Percentiles rank a stretch among this genome's conserved stretches.
Evolutionary conservation across 1,140 invertebrate species (phyloP).

Genomic region (Drosophila sucinea): DNA sequence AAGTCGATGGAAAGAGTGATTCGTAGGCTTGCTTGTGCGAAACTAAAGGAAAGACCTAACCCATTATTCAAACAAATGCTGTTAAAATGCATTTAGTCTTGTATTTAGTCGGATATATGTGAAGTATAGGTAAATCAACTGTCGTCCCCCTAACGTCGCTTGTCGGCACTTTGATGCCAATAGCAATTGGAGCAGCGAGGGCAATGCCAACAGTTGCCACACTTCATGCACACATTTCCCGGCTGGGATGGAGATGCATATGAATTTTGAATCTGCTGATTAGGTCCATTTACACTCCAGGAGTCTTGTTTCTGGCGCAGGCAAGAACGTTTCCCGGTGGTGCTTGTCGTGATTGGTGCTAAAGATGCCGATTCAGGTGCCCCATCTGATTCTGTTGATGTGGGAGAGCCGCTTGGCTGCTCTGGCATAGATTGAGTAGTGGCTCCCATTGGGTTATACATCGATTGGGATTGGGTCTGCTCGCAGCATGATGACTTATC

Average conservation of each 20-base stretch:
- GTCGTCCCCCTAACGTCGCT: constrained; percentile 9
- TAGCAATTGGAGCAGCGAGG: constrained; percentile 54
- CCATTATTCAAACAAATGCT: neutral
- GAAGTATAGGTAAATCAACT: neutral
- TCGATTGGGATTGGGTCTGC: too few species aligned
- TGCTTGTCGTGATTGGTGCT: neutral
- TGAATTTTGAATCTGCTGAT: neutral
- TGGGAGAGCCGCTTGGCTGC: neutral
- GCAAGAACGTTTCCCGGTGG: constrained; percentile 24
- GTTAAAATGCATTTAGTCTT: neutral
- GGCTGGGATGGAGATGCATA: constrained; percentile 3
- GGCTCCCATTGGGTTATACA: neutral
- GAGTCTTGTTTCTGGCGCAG: constrained; percentile 22
- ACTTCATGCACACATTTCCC: constrained; percentile 42
- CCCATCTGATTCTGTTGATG: neutral
- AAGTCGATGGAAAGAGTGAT: too few species aligned
- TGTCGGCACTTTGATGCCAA: constrained; percentile 27
- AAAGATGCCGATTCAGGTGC: neutral
- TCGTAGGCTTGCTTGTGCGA: too few species aligned
- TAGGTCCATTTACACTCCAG: constrained; percentile 10
- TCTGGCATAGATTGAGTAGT: neutral
- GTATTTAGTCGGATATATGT: neutral
- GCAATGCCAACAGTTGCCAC: constrained; percentile 44
- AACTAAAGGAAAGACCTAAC: too few species aligned
- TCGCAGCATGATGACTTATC: constrained; percentile 27